Evolutionary conservation across 2,888 invertebrate genomes (phyloP), one percentile per base, ranked within the genome.

Genomic region (Callyntrura sp.): DNA sequence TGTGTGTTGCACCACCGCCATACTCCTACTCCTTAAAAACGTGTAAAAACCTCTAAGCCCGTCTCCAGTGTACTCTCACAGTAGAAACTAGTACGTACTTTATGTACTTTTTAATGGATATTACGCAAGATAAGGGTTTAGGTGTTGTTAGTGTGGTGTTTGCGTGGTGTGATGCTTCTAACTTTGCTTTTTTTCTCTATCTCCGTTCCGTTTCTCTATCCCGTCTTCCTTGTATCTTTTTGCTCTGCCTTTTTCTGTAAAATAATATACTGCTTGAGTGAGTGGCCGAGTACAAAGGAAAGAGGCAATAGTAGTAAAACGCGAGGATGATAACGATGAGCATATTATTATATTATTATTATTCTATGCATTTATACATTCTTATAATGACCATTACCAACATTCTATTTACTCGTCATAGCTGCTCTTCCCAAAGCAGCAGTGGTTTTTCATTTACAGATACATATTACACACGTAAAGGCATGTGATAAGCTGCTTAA

Each of bases 401-500:
- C 17, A 70, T 48, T 76, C 48, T 20, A 76, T 48, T 20, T 43
- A 35, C 48, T 23, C 25, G 8, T 23, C 23, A 23, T 48, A 20
- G 5, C 45, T 48, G 45, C 3, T 76, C 48, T 3, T 23, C n/a
- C n/a, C n/a, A 48, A 14, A 76, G 3, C 48, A 51, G n/a, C 78
- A 79, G 68, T 68, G 43, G 65, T 79, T 85, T 85, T 76, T 76
- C 79, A 79, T 17, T 48, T 51, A 28, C 8, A 60, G 85, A 43
- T 62, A 43, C 51, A 76, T 48, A 76, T 25, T 76, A 45, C 55
- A 28, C 25, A 51, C 68, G 51, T 5, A 88, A 83, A 82, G 73
- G 88, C 83, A 83, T 83, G 88, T 73, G 88, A 88, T 88, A 88
- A 83, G 88, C 88, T 88, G 73, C 88, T 88, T 88, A 88, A 88